Evolutionary conservation across 2,888 invertebrate genomes (phyloP), one percentile per base, ranked within the genome.

Genomic region (Nomada fucata): DNA sequence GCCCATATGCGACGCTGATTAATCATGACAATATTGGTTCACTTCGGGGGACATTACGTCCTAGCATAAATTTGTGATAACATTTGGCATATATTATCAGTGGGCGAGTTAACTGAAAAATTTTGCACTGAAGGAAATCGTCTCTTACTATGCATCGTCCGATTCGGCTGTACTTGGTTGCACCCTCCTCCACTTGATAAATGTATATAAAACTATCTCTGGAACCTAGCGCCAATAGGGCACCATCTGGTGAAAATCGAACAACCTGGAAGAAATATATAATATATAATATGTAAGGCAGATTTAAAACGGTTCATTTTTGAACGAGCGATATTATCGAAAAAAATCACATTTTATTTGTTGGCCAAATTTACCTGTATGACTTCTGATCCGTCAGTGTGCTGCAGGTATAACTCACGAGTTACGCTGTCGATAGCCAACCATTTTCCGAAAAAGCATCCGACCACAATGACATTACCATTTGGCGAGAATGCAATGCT

Each of bases 171-270:
- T 97, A 98, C 88, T 97, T 95, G 20, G 95, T 95, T n/a, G 96
- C 96, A 89, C 95, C 95, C 79, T 97, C 97, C 70, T 96, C 95
- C 4, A 97, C 97, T 94, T 97, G 96, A 94, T 98, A 98, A 83
- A 98, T 95, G 94, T 98, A 98, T 91, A 98, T 96, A 93, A 96
- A 96, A 95, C 98, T 98, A 94, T 98, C 98, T 15, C 98, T 95
- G 0, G 98, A 98, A 9, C 98, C 98, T 69, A 98, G 94, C 15
- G 98, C 98, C 75, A 98, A 94, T 91, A 96, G 94, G 84, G 95
- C 95, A 84, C 98, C 98, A 95, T 98, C 97, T 67, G 97, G 97
- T 1, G 97, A 96, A 94, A 96, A 97, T 91, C 95, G 95, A 80
- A 97, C 96, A n/a, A 96, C 96, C 94, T 97, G 95, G 85, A 96